Evolutionary conservation across 2,888 invertebrate species (phyloP), one percentile per base, ranked within the genome.

Genomic region (Scaeva pyrastri): DNA sequence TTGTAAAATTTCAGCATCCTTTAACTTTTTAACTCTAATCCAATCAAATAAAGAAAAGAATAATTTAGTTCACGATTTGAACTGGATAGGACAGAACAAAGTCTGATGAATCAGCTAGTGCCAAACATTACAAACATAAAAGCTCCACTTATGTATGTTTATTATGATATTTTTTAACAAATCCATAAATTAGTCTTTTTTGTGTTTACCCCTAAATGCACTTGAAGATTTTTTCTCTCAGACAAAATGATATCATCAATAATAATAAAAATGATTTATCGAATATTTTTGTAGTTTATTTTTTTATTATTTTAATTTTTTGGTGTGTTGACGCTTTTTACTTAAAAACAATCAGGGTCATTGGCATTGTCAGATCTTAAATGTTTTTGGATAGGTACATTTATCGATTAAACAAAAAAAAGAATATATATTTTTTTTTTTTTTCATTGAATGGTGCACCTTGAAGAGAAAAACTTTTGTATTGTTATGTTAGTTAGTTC

Each of bases 281-380:
- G 41, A 41, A 41, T 60, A 14, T 21, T 21, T 62, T 62, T 62
- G 43, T 43, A 26, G 26, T 75, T 74, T 45, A 4, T 0, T 36
- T 55, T 45, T 52, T 39, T 45, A 19, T 31, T 39, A 10, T 11
- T 50, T 45, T 7, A 66, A 14, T 55, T 73, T 74, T 70, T 66
- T 83, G 39, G 60, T 48, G 55, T 31, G 26, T 39, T 74, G 70
- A 70, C 62, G 78, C 68, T 16, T 64, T 16, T n/a, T n/a, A n/a
- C 19, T 62, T 1, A 12, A 68, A 50, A 23, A 11, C 10, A 36
- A 71, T 16, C n/a, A n/a, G 68, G 72, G 71, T 72, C 62, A 72
- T 39, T 76, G 80, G n/a, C 55, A 39, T 62, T 55, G 1, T 50
- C 23, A 41, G n/a, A 31, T 64, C 31, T 19, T 36, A 14, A 21